Conservation (phyloP, 2,113 vertebrate species). For the Salminus brasiliensis region DNA sequence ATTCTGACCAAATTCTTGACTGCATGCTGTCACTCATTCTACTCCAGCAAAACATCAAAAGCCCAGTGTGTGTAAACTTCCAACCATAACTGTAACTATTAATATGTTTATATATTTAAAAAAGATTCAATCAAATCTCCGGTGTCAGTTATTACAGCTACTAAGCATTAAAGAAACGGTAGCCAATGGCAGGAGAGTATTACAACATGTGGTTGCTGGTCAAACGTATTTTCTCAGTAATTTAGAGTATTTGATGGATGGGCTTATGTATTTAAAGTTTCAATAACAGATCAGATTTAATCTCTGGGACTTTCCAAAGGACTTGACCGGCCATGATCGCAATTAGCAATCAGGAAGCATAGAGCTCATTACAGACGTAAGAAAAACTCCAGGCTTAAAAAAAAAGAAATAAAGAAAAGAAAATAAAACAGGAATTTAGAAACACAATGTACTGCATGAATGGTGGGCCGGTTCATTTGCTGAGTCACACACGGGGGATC, state of each 20-base stretch:
- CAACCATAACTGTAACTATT: too few species aligned
- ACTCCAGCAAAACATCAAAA: too few species aligned
- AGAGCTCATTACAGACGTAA: not conserved
- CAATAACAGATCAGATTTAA: not conserved
- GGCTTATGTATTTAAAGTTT: not conserved
- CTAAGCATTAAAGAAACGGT: not conserved
- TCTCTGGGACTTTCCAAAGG: slow-evolving; percentile 2
- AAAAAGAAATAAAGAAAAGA: too few species aligned
- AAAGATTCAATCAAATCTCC: not conserved
- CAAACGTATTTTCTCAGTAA: not conserved
- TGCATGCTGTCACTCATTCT: too few species aligned
- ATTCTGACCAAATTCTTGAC: too few species aligned
- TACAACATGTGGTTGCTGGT: not conserved
- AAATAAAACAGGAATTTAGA: not conserved
- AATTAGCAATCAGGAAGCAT: slow-evolving; percentile 10
- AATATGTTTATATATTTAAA: too few species aligned
- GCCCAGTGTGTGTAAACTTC: too few species aligned
- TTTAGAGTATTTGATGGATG: slow-evolving; percentile 8
- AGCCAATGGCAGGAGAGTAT: not conserved
- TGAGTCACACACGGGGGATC: slow-evolving; percentile 55
- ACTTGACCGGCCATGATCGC: not conserved
- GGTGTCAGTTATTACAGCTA: not conserved
- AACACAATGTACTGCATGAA: not conserved
- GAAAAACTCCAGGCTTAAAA: not conserved
- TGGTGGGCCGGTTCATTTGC: not conserved